Base-by-base conservation (phyloP, 1,140 invertebrate species). In the Saxidomus purpurata region DNA sequence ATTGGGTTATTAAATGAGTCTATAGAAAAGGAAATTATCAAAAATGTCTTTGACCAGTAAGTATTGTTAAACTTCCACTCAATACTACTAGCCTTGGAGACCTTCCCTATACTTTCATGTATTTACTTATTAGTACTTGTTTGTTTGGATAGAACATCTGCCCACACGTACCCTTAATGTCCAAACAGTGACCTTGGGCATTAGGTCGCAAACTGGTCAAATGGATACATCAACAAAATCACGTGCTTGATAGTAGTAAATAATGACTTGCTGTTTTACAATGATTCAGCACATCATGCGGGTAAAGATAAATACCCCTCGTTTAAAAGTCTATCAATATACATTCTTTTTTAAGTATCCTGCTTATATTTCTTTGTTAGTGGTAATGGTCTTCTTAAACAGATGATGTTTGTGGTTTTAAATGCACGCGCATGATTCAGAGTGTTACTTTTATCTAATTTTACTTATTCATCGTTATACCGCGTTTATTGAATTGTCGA, bases 181-280 rank as follows among this genome's bases (percentile, higher is more conserved):
- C 52, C 52, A 55, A 8, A 55, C 22, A n/a, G 19, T 63, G 59
- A 28, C 59, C n/a, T 63, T 28, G 19, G 25, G 59, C n/a, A 28
- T 28, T 6, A n/a, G 59, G 59, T 63, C 59, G 59, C 19, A 63
- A 63, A 28, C 25, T 63, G 59, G 59, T 63, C 59, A 63, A 63
- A 25, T 4, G 59, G 25, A 28, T 28, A 63, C 3, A 63, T 28
- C 25, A 63, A 28, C 6, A 28, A 8, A 19, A 28, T 11, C 25
- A 63, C 59, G 15, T 28, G 59, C 28, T 4, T 28, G n/a, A 9
- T 4, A 4, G 22, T 63, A 63, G 59, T 63, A 63, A 63, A 63
- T 63, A 63, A 63, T 63, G 59, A 63, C 59, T 63, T 63, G 59
- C 59, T 28, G n/a, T 63, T 63, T 63, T 63, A 15, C 28, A 28